phyloP scores from a whole-genome alignment of 2,113 vertebrate species.

The Chaetura pelagica region DNA sequence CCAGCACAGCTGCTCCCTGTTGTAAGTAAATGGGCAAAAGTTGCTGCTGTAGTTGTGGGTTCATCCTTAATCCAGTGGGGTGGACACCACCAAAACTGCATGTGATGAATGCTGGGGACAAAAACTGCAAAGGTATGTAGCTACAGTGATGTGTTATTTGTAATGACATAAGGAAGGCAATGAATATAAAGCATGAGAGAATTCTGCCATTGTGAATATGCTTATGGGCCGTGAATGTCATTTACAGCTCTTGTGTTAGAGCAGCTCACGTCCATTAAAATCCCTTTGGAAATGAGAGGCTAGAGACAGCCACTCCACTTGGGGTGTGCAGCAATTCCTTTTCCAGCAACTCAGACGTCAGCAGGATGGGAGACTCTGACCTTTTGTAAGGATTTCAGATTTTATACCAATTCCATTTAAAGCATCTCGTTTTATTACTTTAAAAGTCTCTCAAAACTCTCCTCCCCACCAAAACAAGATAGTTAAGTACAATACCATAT shows the following conservation, averaged over 20 bases:
- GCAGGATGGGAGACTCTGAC: not conserved
- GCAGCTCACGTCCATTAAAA: not conserved
- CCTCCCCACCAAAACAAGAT: not conserved
- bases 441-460: not conserved
- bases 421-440: not conserved
- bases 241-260: not conserved
- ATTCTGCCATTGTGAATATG: not conserved
- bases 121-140: not conserved
- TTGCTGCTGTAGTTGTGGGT: too few relatives aligned
- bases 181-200: not conserved
- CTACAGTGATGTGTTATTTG: not conserved
- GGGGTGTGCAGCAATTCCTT: not conserved
- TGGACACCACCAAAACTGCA: not conserved
- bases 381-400: not conserved
- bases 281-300: not conserved
- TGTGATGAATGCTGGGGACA: rapidly evolving
- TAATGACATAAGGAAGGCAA: not conserved
- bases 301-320: not conserved
- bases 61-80: rapidly evolving
- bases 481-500: not conserved
- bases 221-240: not conserved
- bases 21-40: not conserved
- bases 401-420: not conserved
- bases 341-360: not conserved
- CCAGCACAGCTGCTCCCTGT: not conserved